Evolutionary conservation across 1,140 invertebrate genomes (phyloP).

Genomic region (Orchestia grillus): DNA sequence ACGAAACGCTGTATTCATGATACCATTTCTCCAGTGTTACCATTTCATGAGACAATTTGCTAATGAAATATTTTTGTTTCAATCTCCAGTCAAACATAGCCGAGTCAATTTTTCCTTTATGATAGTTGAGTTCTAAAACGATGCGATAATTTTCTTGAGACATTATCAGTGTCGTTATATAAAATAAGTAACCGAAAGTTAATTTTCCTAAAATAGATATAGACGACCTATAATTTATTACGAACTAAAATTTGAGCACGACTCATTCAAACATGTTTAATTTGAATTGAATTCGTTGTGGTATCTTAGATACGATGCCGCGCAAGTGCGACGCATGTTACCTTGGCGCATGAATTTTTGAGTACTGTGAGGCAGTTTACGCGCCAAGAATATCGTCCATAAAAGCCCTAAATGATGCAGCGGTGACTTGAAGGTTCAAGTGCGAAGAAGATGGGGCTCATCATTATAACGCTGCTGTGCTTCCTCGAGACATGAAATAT

Average conservation of each 20-base stretch:
- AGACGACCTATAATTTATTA: not conserved
- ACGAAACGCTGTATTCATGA: not conserved
- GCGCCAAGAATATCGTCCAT: not conserved
- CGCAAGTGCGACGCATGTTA: not conserved
- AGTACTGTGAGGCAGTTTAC: not conserved
- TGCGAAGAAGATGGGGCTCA: not conserved
- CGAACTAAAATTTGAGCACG: not conserved
- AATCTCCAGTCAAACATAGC: no score
- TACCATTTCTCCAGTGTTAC: no score
- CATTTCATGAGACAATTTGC: no score
- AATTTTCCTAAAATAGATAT: not conserved
- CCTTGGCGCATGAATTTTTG: not conserved
- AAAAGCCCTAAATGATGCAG: not conserved
- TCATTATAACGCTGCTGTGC: not conserved
- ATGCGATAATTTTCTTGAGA: not conserved
- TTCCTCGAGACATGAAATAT: not conserved
- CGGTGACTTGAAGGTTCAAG: not conserved
- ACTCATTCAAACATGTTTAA: not conserved
- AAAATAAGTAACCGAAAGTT: not conserved
- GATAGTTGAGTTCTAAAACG: no score
- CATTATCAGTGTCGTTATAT: not conserved
- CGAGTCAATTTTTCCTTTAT: no score
- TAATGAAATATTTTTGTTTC: no score
- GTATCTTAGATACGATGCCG: not conserved
- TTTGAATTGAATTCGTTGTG: not conserved